A percentile compares a stretch with the other conserved stretches of the same genome.
These are phyloP conservation scores for Scytalopus superciliaris DNA, from an alignment of 2,113 vertebrate genomes.

Conservation along the genomic window DNA sequence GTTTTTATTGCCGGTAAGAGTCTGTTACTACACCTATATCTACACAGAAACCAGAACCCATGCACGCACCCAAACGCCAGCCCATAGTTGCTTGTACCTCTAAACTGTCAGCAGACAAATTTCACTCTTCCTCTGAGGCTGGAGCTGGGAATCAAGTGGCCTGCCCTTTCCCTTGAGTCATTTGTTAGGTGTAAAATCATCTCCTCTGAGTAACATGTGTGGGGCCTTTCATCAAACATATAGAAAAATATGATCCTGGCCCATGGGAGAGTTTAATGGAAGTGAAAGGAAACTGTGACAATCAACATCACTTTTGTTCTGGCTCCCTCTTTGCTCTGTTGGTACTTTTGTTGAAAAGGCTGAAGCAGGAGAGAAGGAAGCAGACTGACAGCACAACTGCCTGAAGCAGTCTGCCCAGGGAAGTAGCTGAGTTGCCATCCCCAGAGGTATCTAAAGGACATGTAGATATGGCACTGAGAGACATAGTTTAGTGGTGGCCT, in stretches of 20 bases:
- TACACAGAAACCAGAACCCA: not conserved
- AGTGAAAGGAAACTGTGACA: not conserved
- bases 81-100: rapidly evolving
- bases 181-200: not conserved
- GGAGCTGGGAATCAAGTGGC: not conserved
- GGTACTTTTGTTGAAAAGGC: not conserved
- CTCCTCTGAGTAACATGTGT: not conserved
- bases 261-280: not conserved
- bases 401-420: not conserved
- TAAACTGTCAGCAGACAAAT: not conserved
- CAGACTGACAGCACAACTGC: not conserved
- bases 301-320: not conserved
- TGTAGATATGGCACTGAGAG: not conserved
- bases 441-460: not conserved
- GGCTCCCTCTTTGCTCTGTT: not conserved
- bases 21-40: not conserved
- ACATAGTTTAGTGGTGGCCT: not conserved
- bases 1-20: not conserved
- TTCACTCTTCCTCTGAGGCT: not conserved
- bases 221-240: not conserved
- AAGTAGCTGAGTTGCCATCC: not conserved
- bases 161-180: not conserved
- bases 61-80: not conserved
- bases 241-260: not conserved
- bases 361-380: not conserved